Percentiles rank a stretch among this genome's conserved stretches.
These are phyloP conservation scores for Coelopa pilipes DNA, from an alignment of 2,888 invertebrate genomes.

Conservation along the genomic window DNA sequence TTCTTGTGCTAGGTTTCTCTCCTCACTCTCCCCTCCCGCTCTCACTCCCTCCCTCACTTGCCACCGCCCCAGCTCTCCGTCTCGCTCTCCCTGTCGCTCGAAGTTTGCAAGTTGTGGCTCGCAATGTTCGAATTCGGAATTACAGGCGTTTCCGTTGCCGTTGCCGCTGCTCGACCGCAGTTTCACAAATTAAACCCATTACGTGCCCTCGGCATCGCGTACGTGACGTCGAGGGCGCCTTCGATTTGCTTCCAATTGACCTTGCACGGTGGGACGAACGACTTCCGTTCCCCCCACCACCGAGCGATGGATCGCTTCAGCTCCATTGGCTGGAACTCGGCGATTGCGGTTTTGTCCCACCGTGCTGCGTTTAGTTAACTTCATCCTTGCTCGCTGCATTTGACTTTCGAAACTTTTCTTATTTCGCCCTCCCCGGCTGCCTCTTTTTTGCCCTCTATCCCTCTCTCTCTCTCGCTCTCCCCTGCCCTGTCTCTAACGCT, in stretches of 20 bases:
- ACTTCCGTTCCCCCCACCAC: not conserved
- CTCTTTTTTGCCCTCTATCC: not conserved
- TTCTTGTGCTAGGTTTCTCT: too few species aligned
- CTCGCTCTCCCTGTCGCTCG: too few species aligned
- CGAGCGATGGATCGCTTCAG: not conserved
- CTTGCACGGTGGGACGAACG: not conserved
- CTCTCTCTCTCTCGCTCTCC: too few species aligned
- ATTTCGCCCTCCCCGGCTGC: not conserved
- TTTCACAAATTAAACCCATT: constrained; percentile 29
- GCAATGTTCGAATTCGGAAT: too few species aligned
- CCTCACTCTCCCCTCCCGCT: too few species aligned
- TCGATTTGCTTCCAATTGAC: not conserved
- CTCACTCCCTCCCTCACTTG: too few species aligned
- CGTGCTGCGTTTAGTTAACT: constrained; percentile 12
- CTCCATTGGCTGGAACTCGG: not conserved
- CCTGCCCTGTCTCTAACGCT: too few species aligned
- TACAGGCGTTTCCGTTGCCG: not conserved
- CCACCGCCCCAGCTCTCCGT: too few species aligned
- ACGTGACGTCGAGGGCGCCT: constrained; percentile 3
- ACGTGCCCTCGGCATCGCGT: constrained; percentile 14
- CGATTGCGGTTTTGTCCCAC: not conserved
- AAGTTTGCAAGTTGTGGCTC: too few species aligned
- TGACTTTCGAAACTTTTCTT: not conserved
- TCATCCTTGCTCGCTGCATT: constrained; percentile 12
- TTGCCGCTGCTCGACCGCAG: not conserved